A percentile compares a stretch with the other conserved stretches of the same genome.
phyloP scores from a whole-genome alignment of 2,113 vertebrate species.

The Spea bombifrons region DNA sequence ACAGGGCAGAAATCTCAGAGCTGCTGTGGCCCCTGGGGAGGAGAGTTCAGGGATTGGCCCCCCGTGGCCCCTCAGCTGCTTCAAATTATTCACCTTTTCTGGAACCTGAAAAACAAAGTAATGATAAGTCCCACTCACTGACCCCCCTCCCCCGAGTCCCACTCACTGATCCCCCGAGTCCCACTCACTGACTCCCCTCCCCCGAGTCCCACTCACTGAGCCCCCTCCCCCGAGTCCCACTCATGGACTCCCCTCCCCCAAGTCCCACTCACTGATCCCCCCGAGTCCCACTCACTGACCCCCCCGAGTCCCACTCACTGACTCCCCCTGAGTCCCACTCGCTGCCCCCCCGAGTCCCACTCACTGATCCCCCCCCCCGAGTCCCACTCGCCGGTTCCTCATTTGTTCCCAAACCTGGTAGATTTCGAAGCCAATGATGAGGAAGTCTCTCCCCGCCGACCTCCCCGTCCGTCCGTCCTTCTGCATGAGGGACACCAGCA shows the following conservation, averaged over 20 bases:
- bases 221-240: not conserved
- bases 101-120: constrained; percentile 52
- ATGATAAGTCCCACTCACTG: too few relatives aligned
- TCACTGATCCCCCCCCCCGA: not conserved
- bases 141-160: too few relatives aligned
- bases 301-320: not conserved
- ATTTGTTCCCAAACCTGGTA: constrained; percentile 53
- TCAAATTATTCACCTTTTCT: constrained; percentile 52
- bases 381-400: not conserved
- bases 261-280: not conserved
- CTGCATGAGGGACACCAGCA: constrained; percentile 62
- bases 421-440: constrained; percentile 58
- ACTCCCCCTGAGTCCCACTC: not conserved
- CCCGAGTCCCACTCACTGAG: not conserved
- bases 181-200: too few relatives aligned
- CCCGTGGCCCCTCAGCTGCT: not conserved
- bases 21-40: too few relatives aligned
- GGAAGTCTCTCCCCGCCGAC: constrained; percentile 55
- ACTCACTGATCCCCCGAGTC: not conserved
- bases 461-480: constrained; percentile 51
- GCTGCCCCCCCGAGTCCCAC: not conserved
- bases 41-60: too few relatives aligned
- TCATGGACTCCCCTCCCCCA: not conserved
- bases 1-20: too few relatives aligned
- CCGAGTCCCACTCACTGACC: not conserved